phyloP scores from a whole-genome alignment of 2,797 vertebrate genomes.

The Etheostoma perlongum region DNA sequence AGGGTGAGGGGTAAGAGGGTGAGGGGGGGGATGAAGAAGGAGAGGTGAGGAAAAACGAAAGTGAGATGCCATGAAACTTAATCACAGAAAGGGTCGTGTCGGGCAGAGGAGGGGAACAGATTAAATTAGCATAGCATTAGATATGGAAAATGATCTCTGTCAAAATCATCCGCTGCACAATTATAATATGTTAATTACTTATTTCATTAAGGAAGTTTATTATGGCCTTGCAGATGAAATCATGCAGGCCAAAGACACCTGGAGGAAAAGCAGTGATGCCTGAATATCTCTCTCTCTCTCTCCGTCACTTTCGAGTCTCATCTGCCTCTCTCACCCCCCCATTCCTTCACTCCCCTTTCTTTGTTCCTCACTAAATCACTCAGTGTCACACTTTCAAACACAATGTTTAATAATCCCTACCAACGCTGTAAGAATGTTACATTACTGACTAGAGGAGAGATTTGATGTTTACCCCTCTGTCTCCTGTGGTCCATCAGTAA shows the following conservation, averaged over 20 bases:
- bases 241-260: slow-evolving; percentile 94
- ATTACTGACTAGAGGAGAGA: slow-evolving; percentile 44
- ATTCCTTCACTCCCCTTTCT: slow-evolving; percentile 68
- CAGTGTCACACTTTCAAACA: slow-evolving; percentile 62
- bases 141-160: slow-evolving; percentile 99
- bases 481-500: slow-evolving; percentile 49
- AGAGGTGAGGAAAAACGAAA: slow-evolving; percentile 80
- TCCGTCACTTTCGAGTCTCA: slow-evolving; percentile 64
- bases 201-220: slow-evolving; percentile 99
- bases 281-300: slow-evolving; percentile 77
- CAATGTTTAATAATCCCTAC: slow-evolving; percentile 54
- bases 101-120: slow-evolving; percentile 97
- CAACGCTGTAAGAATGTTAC: slow-evolving; percentile 34
- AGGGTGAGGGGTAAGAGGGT: slow-evolving; percentile 16
- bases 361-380: slow-evolving; percentile 68
- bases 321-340: slow-evolving; percentile 49
- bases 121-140: slow-evolving; percentile 99
- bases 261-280: slow-evolving; percentile 92
- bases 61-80: slow-evolving; percentile 95
- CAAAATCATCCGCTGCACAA: slow-evolving; percentile 99
- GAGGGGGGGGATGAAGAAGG: slow-evolving; percentile 36
- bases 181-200: slow-evolving; percentile 99
- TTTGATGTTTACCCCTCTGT: slow-evolving; percentile 62
- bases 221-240: slow-evolving; percentile 97
- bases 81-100: slow-evolving; percentile 99